Percentiles rank a stretch among this genome's conserved stretches.
Conservation (phyloP, 1,140 invertebrate species). For the Papilio machaon region DNA sequence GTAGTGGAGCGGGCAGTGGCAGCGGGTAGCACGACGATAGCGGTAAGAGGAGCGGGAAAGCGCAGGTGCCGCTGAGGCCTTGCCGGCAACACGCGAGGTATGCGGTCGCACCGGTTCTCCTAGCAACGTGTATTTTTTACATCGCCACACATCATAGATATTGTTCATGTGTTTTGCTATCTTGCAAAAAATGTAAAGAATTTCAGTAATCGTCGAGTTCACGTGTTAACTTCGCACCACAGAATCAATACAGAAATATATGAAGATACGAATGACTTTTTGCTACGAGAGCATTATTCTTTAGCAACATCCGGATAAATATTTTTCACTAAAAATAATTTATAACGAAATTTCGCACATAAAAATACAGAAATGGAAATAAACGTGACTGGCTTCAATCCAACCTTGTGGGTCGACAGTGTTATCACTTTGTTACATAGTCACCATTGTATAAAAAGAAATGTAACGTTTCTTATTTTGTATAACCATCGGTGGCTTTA, state of each 20-base stretch:
- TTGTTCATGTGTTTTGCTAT: conserved; percentile 79
- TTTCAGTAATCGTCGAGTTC: conserved; percentile 1
- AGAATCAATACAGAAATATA: neutral
- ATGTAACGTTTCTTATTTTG: too few species aligned
- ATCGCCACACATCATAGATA: conserved; percentile 75
- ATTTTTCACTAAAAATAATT: too few species aligned
- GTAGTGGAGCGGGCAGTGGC: neutral
- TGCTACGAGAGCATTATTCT: too few species aligned
- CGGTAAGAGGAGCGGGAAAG: conserved; percentile 68
- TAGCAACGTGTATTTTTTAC: conserved; percentile 78
- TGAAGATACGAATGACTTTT: neutral
- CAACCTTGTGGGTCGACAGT: too few species aligned
- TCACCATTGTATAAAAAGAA: too few species aligned
- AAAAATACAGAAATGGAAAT: too few species aligned
- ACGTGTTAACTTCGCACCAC: neutral
- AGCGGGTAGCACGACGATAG: conserved; percentile 8
- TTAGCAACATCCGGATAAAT: too few species aligned
- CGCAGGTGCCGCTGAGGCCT: conserved; percentile 72
- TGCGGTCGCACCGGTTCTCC: conserved; percentile 80
- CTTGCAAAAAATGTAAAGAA: conserved; percentile 65
- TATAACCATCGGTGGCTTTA: neutral
- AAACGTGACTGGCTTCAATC: too few species aligned
- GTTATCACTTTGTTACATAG: too few species aligned
- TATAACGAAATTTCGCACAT: too few species aligned
- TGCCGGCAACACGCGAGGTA: conserved; percentile 75